These are phyloP conservation scores for Luffia ferchaultella DNA, from an alignment of 2,888 invertebrate species.

Conservation along the genomic window DNA sequence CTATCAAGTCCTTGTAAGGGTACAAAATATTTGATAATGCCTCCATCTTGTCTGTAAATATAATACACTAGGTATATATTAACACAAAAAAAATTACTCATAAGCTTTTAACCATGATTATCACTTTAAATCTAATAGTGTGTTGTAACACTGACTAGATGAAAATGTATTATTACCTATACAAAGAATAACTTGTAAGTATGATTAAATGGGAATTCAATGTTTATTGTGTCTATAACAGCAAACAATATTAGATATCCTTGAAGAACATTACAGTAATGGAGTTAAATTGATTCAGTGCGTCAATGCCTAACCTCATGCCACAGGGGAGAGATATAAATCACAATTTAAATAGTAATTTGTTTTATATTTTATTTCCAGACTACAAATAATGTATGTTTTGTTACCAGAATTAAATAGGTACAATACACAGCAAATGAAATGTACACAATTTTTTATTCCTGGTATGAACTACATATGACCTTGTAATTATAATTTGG, in stretches of 20 bases:
- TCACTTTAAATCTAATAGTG: no score
- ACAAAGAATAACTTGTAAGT: background rate
- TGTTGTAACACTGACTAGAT: background rate
- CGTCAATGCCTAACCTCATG: background rate
- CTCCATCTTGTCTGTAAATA: slow-evolving; percentile 43
- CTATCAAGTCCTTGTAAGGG: slow-evolving; percentile 74
- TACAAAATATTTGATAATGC: slow-evolving; percentile 56
- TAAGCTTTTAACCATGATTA: no score
- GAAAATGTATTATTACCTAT: background rate
- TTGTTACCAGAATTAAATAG: no score
- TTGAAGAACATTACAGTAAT: background rate
- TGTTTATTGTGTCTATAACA: background rate
- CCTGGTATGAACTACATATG: no score
- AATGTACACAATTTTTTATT: no score
- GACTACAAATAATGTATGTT: no score
- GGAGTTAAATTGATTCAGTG: background rate
- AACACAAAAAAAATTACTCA: no score
- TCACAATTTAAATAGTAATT: no score
- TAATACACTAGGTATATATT: background rate
- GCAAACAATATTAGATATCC: background rate
- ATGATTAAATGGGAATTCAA: background rate
- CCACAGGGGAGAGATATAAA: background rate
- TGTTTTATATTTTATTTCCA: no score
- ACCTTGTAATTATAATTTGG: no score
- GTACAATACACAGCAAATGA: no score